Evolutionary conservation across 2,797 vertebrate species (phyloP).

Genomic region (Rhinoraja longicauda): DNA sequence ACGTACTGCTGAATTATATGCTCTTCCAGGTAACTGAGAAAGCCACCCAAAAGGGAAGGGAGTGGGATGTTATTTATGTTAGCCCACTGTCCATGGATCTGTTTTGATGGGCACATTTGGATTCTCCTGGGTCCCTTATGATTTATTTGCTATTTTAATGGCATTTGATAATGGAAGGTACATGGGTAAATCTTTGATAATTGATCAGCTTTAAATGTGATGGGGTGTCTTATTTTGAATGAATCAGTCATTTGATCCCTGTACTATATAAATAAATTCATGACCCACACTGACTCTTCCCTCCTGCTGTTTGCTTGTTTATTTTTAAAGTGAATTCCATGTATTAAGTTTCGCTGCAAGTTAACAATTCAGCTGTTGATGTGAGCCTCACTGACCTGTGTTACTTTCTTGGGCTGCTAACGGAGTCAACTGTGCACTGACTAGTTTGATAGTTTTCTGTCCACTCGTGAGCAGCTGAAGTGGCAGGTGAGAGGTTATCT

Average conservation of each 20-base stretch:
- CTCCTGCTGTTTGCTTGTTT: not conserved
- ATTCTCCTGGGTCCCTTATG: not conserved
- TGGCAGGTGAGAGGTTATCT: not conserved
- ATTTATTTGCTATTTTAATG: not conserved
- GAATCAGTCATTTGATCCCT: not conserved
- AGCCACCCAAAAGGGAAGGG: not conserved
- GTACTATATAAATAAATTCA: conserved; percentile 1
- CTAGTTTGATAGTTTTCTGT: too few species aligned
- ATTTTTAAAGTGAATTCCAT: not conserved
- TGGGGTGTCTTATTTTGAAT: not conserved
- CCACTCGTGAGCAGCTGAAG: not conserved
- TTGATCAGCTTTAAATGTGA: not conserved
- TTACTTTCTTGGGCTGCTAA: too few species aligned
- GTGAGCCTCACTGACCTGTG: not conserved
- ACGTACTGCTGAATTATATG: not conserved
- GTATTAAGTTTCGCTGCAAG: not conserved
- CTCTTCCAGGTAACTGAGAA: not conserved
- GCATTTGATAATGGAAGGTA: not conserved
- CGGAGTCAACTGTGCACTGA: too few species aligned
- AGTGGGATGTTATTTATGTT: not conserved
- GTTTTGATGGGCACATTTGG: not conserved
- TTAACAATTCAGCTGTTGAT: not conserved
- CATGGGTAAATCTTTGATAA: not conserved
- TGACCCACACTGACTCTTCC: not conserved
- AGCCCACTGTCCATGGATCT: not conserved